phyloP scores from a whole-genome alignment of 1,140 invertebrate species.

The Leptoteleia sp. region DNA sequence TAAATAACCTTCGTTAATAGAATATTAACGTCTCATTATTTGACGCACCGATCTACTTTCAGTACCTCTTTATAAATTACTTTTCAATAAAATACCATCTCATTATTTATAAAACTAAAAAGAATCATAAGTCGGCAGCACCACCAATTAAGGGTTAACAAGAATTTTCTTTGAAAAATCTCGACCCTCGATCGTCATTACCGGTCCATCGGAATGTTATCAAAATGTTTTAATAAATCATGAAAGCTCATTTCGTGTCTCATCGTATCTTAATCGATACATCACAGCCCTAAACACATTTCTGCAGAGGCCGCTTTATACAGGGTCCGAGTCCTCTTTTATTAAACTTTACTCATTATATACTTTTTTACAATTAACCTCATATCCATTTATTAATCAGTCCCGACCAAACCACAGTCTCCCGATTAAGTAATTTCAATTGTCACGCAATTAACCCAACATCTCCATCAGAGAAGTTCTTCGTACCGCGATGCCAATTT shows the following conservation, averaged over 20 bases:
- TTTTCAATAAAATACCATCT: conserved; percentile 46
- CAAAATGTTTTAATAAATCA: conserved; percentile 65
- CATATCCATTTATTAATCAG: too few relatives aligned
- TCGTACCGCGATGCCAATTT: too few relatives aligned
- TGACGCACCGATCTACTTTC: conserved; percentile 11
- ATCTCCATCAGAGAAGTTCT: too few relatives aligned
- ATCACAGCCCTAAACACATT: conserved; percentile 41
- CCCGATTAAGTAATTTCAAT: too few relatives aligned
- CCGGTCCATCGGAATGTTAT: conserved; percentile 51
- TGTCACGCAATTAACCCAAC: too few relatives aligned
- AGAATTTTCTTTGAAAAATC: conserved; percentile 55
- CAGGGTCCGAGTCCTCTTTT: neutral
- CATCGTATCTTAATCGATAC: conserved; percentile 62
- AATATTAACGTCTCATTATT: conserved; percentile 29
- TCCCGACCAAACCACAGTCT: too few relatives aligned
- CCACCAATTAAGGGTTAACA: conserved; percentile 45
- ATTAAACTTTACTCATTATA: conserved; percentile 4
- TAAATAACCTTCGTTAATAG: conserved; percentile 43
- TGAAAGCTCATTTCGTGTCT: conserved; percentile 53
- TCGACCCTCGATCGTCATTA: conserved; percentile 32
- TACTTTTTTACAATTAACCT: too few relatives aligned
- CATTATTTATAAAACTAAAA: conserved; percentile 43
- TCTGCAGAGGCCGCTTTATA: conserved; percentile 24
- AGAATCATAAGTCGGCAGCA: conserved; percentile 8
- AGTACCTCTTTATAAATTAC: conserved; percentile 41